phyloP scores from a whole-genome alignment of 2,888 invertebrate genomes.

The Phanerotoma sp. region DNA sequence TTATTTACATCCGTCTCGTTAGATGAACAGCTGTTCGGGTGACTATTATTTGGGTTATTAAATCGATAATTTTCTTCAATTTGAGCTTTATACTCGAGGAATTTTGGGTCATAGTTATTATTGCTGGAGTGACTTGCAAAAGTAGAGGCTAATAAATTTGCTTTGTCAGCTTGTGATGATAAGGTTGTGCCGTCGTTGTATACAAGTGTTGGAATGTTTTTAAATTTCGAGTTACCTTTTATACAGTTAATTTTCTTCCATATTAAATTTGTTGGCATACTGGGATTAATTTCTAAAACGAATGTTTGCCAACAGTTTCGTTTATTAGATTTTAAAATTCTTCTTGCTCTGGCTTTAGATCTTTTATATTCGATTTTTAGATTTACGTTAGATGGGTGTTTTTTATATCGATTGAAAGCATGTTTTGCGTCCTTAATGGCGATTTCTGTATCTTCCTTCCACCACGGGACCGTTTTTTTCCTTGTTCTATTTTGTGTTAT shows the following conservation, averaged over 20 bases:
- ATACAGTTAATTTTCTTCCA: conserved; percentile 10
- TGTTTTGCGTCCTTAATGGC: conserved; percentile 9
- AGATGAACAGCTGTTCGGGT: no score
- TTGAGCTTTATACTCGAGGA: no score
- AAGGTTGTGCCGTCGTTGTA: no score
- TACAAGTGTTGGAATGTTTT: no score
- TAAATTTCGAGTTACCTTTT: conserved; percentile 1
- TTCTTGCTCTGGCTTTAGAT: background rate
- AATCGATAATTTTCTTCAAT: no score
- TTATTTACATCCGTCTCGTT: no score
- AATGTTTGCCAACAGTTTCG: conserved; percentile 20
- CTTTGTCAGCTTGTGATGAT: no score
- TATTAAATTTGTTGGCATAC: background rate
- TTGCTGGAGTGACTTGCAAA: no score
- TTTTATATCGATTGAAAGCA: background rate
- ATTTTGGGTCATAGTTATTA: no score
- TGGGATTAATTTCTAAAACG: background rate
- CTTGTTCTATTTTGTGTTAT: background rate
- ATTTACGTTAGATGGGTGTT: background rate
- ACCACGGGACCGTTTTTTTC: conserved; percentile 22
- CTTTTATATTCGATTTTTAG: background rate
- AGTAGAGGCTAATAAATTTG: no score
- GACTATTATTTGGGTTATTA: no score
- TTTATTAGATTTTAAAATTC: background rate
- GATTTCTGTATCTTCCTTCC: conserved; percentile 24